Percentiles rank a stretch among this genome's conserved stretches.
These are phyloP conservation scores for Dolichomitus sp. DNA, from an alignment of 2,888 invertebrate species.

Conservation along the genomic window DNA sequence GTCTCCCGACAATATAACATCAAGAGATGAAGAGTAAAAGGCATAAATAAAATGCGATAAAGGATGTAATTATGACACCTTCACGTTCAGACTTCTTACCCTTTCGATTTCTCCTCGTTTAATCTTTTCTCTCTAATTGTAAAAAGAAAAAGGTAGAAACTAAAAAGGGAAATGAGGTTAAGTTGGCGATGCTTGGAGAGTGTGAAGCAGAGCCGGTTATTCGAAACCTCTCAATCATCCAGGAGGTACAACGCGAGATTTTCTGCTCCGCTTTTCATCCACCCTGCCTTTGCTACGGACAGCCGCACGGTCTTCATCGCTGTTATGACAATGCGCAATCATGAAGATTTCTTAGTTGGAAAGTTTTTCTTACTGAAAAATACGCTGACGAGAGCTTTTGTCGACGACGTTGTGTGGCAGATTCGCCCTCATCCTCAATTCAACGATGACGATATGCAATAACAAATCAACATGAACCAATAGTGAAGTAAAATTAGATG, in stretches of 20 bases:
- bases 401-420: conserved; percentile 10
- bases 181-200: conserved; percentile 50
- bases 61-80: neutral
- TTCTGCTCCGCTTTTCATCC: conserved; percentile 32
- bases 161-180: conserved; percentile 45
- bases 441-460: conserved; percentile 57
- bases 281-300: conserved; percentile 12
- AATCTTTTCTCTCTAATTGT: conserved; percentile 21
- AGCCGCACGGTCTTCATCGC: conserved; percentile 49
- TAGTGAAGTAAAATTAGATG: conserved; percentile 32
- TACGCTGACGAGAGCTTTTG: conserved; percentile 45
- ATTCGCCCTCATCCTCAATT: conserved; percentile 37
- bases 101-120: conserved; percentile 34
- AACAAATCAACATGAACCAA: conserved; percentile 56
- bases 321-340: conserved; percentile 77
- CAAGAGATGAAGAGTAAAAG: neutral
- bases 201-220: conserved; percentile 74
- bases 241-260: conserved; percentile 59
- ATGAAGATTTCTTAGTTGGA: conserved; percentile 73
- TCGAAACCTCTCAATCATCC: conserved; percentile 74
- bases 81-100: conserved; percentile 15
- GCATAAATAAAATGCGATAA: conserved; percentile 1
- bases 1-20: neutral
- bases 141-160: conserved; percentile 12
- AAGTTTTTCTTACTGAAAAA: conserved; percentile 61